Percentiles rank a stretch among this genome's conserved stretches.
Evolutionary conservation across 1,140 invertebrate species (phyloP).

Genomic region (Adoxophyes honmai): DNA sequence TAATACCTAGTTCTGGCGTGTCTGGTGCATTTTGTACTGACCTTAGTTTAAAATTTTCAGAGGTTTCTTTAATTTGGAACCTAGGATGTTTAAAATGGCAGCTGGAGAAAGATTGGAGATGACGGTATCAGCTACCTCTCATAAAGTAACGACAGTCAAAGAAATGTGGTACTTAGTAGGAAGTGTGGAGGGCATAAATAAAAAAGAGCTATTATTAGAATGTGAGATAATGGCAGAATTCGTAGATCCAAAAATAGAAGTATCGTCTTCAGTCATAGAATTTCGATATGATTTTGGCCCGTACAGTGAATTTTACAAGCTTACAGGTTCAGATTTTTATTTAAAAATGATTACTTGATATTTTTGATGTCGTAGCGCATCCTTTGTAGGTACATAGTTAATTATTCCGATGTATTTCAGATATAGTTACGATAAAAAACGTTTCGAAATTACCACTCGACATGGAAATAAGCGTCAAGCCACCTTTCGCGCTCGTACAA

Average conservation of each 20-base stretch:
- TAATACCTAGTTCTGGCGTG: constrained; percentile 1
- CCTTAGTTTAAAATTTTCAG: constrained; percentile 24
- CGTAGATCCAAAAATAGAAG: constrained; percentile 66
- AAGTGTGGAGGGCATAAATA: constrained; percentile 66
- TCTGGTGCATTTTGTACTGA: no score
- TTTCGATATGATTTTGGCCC: constrained; percentile 65
- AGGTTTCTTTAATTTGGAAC: constrained; percentile 58
- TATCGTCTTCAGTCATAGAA: constrained; percentile 47
- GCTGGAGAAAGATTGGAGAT: constrained; percentile 61
- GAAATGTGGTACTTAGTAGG: constrained; percentile 69
- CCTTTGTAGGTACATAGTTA: no score
- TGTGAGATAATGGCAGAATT: constrained; percentile 59
- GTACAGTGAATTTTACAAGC: constrained; percentile 65
- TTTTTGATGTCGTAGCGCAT: no score
- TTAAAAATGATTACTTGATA: no score
- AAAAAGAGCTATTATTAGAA: constrained; percentile 63
- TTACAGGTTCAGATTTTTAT: constrained; percentile 45
- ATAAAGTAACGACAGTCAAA: constrained; percentile 51
- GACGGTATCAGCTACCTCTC: constrained; percentile 46
- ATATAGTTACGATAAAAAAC: constrained; percentile 65
- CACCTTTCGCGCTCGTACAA: constrained; percentile 61
- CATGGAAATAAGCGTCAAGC: constrained; percentile 55
- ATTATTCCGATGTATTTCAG: constrained; percentile 33
- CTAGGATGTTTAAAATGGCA: constrained; percentile 54
- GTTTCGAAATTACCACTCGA: constrained; percentile 59